Evolutionary conservation across 1,140 invertebrate species (phyloP), one percentile per base, ranked within the genome.

Genomic region (Augochlora pura): DNA sequence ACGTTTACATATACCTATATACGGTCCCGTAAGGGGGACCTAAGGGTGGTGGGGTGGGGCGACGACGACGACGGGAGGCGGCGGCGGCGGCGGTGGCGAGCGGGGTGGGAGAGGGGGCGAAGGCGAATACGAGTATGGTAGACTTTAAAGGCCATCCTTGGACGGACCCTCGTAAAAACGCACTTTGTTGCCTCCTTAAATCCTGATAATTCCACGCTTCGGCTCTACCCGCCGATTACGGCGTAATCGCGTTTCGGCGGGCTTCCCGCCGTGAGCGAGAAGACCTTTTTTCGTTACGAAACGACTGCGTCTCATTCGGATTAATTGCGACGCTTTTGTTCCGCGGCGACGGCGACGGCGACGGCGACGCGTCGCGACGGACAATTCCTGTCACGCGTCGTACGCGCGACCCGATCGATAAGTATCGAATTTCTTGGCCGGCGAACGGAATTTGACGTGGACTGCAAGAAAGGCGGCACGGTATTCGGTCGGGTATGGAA

Each of bases 141-240:
- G 79, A 86, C 78, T 86, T 72, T 87, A 87, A 87, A 87, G 85
- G 84, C 84, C 84, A 87, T 87, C 85, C 85, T 87, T 86, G 85
- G 85, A 86, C 84, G 77, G 81, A 84, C 81, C 84, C 84, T 87
- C 85, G 85, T 87, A 87, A 87, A 87, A 87, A 87, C 84, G 84
- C 85, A 87, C 85, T 87, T 87, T 87, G 85, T 87, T 86, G 84
- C 85, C 85, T 87, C 85, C 85, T 87, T 87, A 87, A 87, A 87
- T 87, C 85, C 85, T 87, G 85, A 87, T 87, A 87, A 87, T 87
- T 87, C 85, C 84, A 87, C 84, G 85, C 84, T 83, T 86, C 84
- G 85, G 62, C 75, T 87, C 84, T 84, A 76, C 81, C 81, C 85
- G 75, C 81, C 84, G 85, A 87, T 87, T 86, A 86, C 85, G 81